Evolutionary conservation across 2,797 vertebrate species (phyloP).

Genomic region (Halcyon chelicuti): DNA sequence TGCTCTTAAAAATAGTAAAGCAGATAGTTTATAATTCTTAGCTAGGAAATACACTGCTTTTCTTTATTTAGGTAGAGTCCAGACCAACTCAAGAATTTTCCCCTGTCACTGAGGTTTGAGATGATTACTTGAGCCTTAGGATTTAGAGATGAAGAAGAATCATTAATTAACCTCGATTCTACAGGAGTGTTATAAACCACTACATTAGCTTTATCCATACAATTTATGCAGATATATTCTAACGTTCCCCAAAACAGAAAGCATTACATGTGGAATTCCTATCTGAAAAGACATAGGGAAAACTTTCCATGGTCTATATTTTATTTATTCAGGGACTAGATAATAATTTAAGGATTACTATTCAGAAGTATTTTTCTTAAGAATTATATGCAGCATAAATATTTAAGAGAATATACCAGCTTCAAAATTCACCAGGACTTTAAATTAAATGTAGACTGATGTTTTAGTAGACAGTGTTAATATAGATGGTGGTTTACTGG

Average conservation of each 20-base stretch:
- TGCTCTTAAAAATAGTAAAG: not conserved
- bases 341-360: not conserved
- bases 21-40: not conserved
- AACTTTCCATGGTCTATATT: not conserved
- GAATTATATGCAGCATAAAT: not conserved
- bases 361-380: not conserved
- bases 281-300: not conserved
- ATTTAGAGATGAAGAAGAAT: not conserved
- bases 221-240: not conserved
- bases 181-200: not conserved
- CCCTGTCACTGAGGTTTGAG: not conserved
- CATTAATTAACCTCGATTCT: not conserved
- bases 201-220: not conserved
- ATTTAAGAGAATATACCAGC: not conserved
- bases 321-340: not conserved
- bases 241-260: not conserved
- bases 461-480: not conserved
- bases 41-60: not conserved
- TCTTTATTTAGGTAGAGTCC: not conserved
- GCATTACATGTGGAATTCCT: not conserved
- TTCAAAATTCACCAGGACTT: not conserved
- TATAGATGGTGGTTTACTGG: not conserved
- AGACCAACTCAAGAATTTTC: not conserved
- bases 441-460: not conserved
- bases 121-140: not conserved